Evolutionary conservation across 1,140 invertebrate genomes (phyloP).

Genomic region (Lysiphlebus fabarum): DNA sequence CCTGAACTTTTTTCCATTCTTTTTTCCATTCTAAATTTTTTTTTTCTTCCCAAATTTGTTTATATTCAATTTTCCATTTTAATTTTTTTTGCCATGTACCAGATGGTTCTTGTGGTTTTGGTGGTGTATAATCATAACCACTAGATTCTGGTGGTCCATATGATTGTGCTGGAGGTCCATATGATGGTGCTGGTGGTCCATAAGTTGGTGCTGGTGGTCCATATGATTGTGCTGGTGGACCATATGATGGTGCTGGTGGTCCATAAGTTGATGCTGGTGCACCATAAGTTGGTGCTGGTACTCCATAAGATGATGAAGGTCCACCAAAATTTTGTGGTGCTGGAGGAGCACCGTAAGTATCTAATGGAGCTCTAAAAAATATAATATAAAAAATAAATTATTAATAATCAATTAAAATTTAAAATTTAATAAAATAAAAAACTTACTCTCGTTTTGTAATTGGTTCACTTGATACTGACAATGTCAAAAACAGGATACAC

Average conservation of each 20-base stretch:
- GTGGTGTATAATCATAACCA: conserved; percentile 32
- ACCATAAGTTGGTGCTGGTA: conserved; percentile 24
- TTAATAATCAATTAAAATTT: background rate
- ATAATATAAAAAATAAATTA: background rate
- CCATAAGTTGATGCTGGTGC: conserved; percentile 24
- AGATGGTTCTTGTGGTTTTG: conserved; percentile 61
- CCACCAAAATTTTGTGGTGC: conserved; percentile 4
- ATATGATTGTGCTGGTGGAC: conserved; percentile 30
- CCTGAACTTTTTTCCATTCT: conserved; percentile 51
- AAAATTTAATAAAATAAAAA: conserved; percentile 3
- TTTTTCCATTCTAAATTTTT: conserved; percentile 75
- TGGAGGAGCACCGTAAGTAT: background rate
- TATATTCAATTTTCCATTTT: conserved; percentile 75
- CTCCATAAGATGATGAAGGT: background rate
- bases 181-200: conserved; percentile 32
- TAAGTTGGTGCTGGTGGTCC: conserved; percentile 38
- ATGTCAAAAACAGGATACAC: conserved; percentile 39
- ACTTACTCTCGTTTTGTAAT: conserved; percentile 52
- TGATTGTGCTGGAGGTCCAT: conserved; percentile 32
- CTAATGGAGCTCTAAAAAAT: conserved; percentile 24
- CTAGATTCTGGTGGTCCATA: conserved; percentile 20
- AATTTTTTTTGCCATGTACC: conserved; percentile 79
- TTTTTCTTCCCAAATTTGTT: conserved; percentile 73
- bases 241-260: conserved; percentile 21
- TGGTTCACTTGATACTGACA: conserved; percentile 43